Evolutionary conservation across 2,888 invertebrate genomes (phyloP).

Genomic region (Galerucella pusilla): DNA sequence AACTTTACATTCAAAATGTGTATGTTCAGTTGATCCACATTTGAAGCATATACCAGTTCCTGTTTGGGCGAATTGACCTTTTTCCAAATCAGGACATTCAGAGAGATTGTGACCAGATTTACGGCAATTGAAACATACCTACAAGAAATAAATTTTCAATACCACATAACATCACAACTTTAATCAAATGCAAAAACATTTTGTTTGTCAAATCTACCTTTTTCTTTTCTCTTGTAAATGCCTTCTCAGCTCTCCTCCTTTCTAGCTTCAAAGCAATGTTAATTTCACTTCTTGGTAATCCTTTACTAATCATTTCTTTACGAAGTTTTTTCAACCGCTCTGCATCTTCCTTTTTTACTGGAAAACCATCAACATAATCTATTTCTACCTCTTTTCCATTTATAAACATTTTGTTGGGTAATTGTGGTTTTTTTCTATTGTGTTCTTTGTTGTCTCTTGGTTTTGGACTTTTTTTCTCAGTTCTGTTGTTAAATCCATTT

Average conservation of each 20-base stretch:
- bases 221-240: slow-evolving; percentile 73
- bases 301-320: slow-evolving; percentile 73
- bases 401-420: slow-evolving; percentile 67
- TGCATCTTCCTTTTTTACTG: slow-evolving; percentile 78
- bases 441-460: slow-evolving; percentile 55
- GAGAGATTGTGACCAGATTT: slow-evolving; percentile 83
- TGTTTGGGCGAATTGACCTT: slow-evolving; percentile 62
- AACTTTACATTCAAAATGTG: slow-evolving; percentile 78
- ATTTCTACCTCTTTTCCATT: slow-evolving; percentile 74
- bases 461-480: slow-evolving; percentile 32
- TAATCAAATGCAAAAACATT: no score
- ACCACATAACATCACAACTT: no score
- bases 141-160: slow-evolving; percentile 31
- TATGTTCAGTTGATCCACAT: slow-evolving; percentile 91
- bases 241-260: slow-evolving; percentile 78
- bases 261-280: slow-evolving; percentile 75
- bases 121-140: slow-evolving; percentile 84
- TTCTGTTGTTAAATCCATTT: slow-evolving; percentile 30
- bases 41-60: slow-evolving; percentile 84
- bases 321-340: slow-evolving; percentile 72
- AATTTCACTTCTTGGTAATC: slow-evolving; percentile 76
- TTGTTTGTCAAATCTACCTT: slow-evolving; percentile 67
- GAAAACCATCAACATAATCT: slow-evolving; percentile 76
- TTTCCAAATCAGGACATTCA: slow-evolving; percentile 79
- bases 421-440: slow-evolving; percentile 55